Conservation (phyloP, 2,888 invertebrate species). For the Pseudococcus jackbeardsleyi region DNA sequence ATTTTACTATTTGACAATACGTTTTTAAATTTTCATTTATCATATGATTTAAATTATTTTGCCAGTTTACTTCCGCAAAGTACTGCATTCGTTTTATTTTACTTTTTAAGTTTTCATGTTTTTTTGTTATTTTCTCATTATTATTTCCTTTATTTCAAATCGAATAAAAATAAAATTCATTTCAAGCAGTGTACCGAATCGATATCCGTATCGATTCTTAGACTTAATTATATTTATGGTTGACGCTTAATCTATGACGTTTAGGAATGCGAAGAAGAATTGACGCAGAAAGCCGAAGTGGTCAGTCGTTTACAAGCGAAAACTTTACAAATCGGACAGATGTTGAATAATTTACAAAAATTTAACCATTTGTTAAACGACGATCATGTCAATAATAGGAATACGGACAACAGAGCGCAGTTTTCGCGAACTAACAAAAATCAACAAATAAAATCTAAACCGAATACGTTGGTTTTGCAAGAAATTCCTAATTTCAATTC, state of each 20-base stretch:
- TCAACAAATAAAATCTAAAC: neutral
- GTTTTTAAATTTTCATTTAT: neutral
- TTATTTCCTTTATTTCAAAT: slow-evolving; percentile 23
- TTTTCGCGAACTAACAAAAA: slow-evolving; percentile 1
- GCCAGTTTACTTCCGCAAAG: slow-evolving; percentile 62
- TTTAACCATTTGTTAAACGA: slow-evolving; percentile 73
- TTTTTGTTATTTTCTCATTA: neutral
- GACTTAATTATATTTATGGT: slow-evolving; percentile 62
- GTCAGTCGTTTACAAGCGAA: slow-evolving; percentile 94
- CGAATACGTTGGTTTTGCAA: neutral
- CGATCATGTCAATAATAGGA: slow-evolving; percentile 37
- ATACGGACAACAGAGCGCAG: slow-evolving; percentile 3
- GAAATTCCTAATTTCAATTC: neutral
- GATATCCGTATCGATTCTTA: neutral
- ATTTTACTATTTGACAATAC: neutral
- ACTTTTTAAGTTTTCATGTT: slow-evolving; percentile 6
- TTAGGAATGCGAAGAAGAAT: slow-evolving; percentile 93
- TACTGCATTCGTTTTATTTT: slow-evolving; percentile 37
- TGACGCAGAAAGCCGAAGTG: slow-evolving; percentile 96
- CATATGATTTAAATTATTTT: neutral
- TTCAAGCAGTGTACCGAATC: neutral
- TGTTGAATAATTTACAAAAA: slow-evolving; percentile 88
- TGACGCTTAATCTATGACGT: slow-evolving; percentile 68
- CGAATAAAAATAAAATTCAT: neutral
- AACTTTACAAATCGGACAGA: slow-evolving; percentile 94